Evolutionary conservation across 2,113 vertebrate genomes (phyloP), one percentile per base, ranked within the genome.

Genomic region (Gopherus flavomarginatus): DNA sequence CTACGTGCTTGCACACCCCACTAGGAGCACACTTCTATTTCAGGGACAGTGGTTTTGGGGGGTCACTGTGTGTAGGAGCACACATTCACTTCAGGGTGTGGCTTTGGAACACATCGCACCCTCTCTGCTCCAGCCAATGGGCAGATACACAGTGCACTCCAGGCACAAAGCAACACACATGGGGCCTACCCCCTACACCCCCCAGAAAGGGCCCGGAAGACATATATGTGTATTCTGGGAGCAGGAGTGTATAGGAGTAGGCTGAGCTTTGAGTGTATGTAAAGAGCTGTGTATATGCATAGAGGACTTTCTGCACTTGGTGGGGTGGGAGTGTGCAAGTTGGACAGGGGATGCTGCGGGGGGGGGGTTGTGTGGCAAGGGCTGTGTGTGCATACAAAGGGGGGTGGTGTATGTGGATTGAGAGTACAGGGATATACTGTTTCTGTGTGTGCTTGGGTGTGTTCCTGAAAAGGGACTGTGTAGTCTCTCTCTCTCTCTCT

Each of bases 1-100:
- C 95, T 89, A 97, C 94, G 87, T 95, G 90, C 94, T 72, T 38
- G 53, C 81, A 91, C 90, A 54, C 52, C 65, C 84, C 85, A 89
- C 35, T 49, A 94, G 83, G 6, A 26, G 52, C 88, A 82, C 22
- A 24, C 5, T 38, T 26, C 72, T 12, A 42, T 6, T 24, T 24
- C 21, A 2, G 22, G 38, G 10, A 3, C 4, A 54, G 19, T 22
- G n/a, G 38, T 16, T 12, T 44, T 10, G 21, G 72, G 62, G n/a
- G 69, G 14, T 22, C 38, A 22, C 16, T 11, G n/a, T 26, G 59
- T 12, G 19, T 19, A 69, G 16, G 35, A 69, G 31, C 6, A 10
- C 38, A 75, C 4, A 13, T 44, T 9, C 22, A 26, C 5, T 44
- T 11, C 72, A 75, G 72, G n/a, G 21, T 12, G 22, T 44, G 22